Base-by-base conservation (phyloP, 1,140 invertebrate genomes). In the Solenopsis invicta region DNA sequence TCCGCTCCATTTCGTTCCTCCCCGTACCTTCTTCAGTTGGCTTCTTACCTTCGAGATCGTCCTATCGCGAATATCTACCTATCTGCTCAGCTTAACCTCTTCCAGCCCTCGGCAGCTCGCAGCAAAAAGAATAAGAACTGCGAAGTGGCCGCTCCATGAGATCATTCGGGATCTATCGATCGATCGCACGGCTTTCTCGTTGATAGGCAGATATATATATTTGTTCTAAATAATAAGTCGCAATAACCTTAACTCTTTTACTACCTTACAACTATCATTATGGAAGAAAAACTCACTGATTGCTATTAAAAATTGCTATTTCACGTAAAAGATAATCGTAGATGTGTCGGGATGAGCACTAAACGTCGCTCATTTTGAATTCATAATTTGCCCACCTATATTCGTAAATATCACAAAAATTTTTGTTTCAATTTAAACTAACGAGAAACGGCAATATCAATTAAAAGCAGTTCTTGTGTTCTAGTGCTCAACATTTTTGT, bases 1-100 rank as follows among this genome's bases (percentile, higher is more conserved):
- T 90, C 89, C 87, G 77, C 77, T 90, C 82, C 75, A 81, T 85
- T 87, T 90, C 84, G 84, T 75, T 88, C 80, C 71, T 87, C 76
- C 78, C 87, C 62, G 72, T 62, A 84, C 76, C 59, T 86, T 81
- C 89, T 69, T 87, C 74, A 76, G 89, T 75, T 90, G 86, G 89
- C 87, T 87, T 90, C 82, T 86, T 90, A 71, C 87, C 77, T 84
- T 56, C 74, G 18, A 78, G 88, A 85, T 90, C 89, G 45, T 78
- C 64, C 82, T 86, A 77, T 82, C 82, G 74, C 59, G 62, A 69
- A 59, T 86, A 34, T 75, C 85, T 74, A 34, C 88, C 87, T 81
- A 86, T 85, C 81, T 72, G 50, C 74, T 71, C 64, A n/a, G 34
- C 62, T 81, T 89, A 89, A 89, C 88, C 88, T 69, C 59, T 80